phyloP scores from a whole-genome alignment of 2,113 vertebrate genomes.

The Illadopsis cleaveri region DNA sequence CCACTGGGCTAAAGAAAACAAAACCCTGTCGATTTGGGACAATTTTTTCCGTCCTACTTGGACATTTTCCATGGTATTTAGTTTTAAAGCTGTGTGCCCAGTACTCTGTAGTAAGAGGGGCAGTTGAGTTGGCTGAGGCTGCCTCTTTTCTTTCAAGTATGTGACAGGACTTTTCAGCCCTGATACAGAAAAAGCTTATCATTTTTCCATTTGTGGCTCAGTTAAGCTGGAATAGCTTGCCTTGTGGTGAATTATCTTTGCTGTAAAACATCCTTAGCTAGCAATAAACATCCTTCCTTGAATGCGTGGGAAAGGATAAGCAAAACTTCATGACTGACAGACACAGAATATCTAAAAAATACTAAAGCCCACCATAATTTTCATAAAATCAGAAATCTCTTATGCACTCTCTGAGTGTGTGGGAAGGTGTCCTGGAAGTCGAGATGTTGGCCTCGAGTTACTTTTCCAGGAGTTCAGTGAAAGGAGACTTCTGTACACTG shows the following conservation, averaged over 20 bases:
- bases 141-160: background rate
- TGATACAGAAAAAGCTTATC: background rate
- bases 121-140: background rate
- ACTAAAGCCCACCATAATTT: background rate
- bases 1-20: background rate
- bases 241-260: background rate
- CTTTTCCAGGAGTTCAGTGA: background rate
- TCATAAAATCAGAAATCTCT: background rate
- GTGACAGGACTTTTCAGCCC: background rate
- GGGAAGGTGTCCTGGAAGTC: fast-evolving
- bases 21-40: background rate
- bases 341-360: background rate
- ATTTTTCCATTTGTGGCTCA: background rate
- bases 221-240: background rate
- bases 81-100: background rate
- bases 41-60: background rate
- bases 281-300: background rate
- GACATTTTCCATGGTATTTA: background rate
- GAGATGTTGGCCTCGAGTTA: fast-evolving
- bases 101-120: background rate
- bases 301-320: background rate
- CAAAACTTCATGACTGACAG: background rate
- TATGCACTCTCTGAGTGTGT: background rate
- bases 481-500: background rate
- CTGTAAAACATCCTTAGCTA: background rate